Percentiles rank a stretch among this genome's conserved stretches.
phyloP scores from a whole-genome alignment of 2,888 invertebrate genomes.

The Andrena marginata region DNA sequence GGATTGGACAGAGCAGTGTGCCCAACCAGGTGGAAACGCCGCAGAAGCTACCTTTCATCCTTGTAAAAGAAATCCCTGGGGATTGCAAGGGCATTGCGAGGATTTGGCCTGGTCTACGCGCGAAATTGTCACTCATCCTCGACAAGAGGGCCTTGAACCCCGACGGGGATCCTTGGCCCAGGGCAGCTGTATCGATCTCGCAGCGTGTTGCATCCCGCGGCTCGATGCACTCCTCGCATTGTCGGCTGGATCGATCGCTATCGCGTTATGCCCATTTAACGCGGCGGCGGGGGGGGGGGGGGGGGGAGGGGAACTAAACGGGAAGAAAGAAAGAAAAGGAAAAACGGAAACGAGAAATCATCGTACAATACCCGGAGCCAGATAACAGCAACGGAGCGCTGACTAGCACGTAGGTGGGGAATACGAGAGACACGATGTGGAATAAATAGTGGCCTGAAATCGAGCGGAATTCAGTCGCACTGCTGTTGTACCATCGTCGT shows the following conservation, averaged over 20 bases:
- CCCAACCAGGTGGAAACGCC: not conserved
- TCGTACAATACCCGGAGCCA: constrained; percentile 71
- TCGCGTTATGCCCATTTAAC: constrained; percentile 29
- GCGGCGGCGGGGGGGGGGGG: not conserved
- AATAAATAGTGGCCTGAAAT: constrained; percentile 81
- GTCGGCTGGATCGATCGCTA: constrained; percentile 25
- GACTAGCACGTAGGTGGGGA: constrained; percentile 76
- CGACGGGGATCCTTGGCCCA: constrained; percentile 31
- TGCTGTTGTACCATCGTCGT: constrained; percentile 67
- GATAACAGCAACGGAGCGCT: constrained; percentile 68
- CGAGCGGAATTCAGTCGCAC: constrained; percentile 78
- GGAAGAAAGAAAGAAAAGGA: constrained; percentile 31
- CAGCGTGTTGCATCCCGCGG: constrained; percentile 10
- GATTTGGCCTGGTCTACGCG: not conserved
- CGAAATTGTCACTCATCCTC: constrained; percentile 8
- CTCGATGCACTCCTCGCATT: constrained; percentile 35
- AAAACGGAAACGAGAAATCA: constrained; percentile 69
- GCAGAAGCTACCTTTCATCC: not conserved
- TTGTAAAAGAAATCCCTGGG: not conserved
- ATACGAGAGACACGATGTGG: constrained; percentile 72
- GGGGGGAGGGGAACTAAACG: not conserved
- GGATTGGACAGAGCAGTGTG: not conserved
- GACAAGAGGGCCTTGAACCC: constrained; percentile 23
- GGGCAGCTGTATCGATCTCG: constrained; percentile 45
- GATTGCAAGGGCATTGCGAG: not conserved